Base-by-base conservation (phyloP, 2,888 invertebrate species). In the Rhagonycha fulva region DNA sequence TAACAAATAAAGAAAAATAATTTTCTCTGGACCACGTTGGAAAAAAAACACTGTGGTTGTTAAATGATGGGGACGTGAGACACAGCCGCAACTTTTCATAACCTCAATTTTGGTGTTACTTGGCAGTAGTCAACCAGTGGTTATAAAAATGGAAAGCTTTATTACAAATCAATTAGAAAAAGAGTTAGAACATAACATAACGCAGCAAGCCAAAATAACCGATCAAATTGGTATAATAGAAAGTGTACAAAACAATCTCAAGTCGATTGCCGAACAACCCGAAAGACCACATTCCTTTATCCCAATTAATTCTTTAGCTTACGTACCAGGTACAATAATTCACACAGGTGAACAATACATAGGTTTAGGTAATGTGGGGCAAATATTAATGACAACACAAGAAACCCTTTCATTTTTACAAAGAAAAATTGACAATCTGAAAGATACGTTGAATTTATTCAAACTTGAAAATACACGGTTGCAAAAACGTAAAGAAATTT, bases 211-310 rank as follows among this genome's bases (percentile, higher is more conserved):
- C 7, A 32, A 70, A 19, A n/a, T 74, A 61, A 28, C n/a, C 0
- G n/a, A 12, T 19, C 70, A 77, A 61, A 77, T 77, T n/a, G 28
- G 67, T 12, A 19, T 63, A 32, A 72, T 72, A 10, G n/a, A 67
- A 10, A 28, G 67, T 7, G 9, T 72, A 23, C 71, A 74, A 28
- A 19, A 71, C 23, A 68, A 71, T 14, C 24, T 77, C 7, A 62
- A 72, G 47, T 23, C 10, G 3, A 32, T 77, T 14, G 71, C 74
- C 2, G 67, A 70, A 67, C 74, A 47, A 28, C 77, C 77, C 4
- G 77, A 77, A 75, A 74, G 77, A 72, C 77, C 77, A 3, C 26
- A 74, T 47, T 74, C 77, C 11, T 77, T 74, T 62, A 26, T 77
- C 2, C 74, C 60, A 66, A 62, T 77, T 14, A 77, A 77, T 62